A percentile compares a stretch with the other conserved stretches of the same genome.
Evolutionary conservation across 2,888 invertebrate genomes (phyloP).

Genomic region (Choreutis nemorana): DNA sequence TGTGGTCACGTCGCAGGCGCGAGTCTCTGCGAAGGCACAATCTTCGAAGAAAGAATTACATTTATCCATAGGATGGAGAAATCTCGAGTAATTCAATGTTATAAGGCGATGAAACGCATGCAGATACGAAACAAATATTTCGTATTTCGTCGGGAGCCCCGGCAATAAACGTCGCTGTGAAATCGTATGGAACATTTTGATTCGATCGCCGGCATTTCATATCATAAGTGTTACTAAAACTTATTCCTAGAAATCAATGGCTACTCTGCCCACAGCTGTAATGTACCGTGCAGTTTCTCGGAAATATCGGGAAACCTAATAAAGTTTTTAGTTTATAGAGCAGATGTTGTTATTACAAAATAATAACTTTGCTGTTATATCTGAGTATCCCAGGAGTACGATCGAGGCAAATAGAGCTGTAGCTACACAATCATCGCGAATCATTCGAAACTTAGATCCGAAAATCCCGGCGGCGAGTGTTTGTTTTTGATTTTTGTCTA

Average conservation of each 20-base stretch:
- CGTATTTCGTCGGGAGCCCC: too few species aligned
- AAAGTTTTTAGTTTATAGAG: too few species aligned
- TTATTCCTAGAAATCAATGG: too few species aligned
- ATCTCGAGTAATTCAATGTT: conserved; percentile 58
- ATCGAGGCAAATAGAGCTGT: conserved; percentile 30
- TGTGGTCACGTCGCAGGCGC: conserved; percentile 52
- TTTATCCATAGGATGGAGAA: conserved; percentile 53
- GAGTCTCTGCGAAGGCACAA: conserved; percentile 46
- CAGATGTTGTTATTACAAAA: conserved; percentile 1
- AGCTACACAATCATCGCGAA: conserved; percentile 46
- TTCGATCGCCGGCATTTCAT: too few species aligned
- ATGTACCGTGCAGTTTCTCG: too few species aligned
- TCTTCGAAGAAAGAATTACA: conserved; percentile 59
- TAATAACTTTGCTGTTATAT: conserved; percentile 4
- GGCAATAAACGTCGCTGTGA: too few species aligned
- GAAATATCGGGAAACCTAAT: too few species aligned
- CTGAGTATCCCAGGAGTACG: conserved; percentile 35
- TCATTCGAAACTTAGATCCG: conserved; percentile 51
- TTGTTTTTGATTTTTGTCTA: conserved; percentile 67
- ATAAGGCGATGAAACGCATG: conserved; percentile 33
- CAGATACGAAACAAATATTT: conserved; percentile 15
- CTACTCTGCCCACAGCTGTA: too few species aligned
- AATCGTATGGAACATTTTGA: too few species aligned
- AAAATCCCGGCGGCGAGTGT: conserved; percentile 56
- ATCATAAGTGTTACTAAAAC: too few species aligned